Conservation (phyloP, 2,797 vertebrate genomes). For the Nyctibius grandis region DNA sequence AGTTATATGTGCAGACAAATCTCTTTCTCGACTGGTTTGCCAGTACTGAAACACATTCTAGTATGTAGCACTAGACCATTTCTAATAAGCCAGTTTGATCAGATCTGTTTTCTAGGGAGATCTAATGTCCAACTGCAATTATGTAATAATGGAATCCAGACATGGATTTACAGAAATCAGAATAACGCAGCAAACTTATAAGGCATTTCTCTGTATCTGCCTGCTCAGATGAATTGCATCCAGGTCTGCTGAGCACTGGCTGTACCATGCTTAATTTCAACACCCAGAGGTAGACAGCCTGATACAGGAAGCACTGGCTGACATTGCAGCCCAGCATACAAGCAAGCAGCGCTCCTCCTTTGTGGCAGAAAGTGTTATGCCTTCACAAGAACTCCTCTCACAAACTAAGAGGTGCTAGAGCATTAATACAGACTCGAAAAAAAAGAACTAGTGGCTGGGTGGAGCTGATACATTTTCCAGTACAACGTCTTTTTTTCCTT, state of each 20-base stretch:
- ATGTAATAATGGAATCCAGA: slow-evolving; percentile 28
- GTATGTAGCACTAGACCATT: neutral
- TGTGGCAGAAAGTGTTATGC: rapidly evolving
- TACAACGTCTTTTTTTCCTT: neutral
- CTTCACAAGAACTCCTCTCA: neutral
- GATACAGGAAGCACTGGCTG: neutral
- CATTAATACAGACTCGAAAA: neutral
- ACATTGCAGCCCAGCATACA: neutral
- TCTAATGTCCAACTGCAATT: slow-evolving; percentile 20
- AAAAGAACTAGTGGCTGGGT: neutral
- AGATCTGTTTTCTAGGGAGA: neutral
- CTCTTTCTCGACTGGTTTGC: neutral
- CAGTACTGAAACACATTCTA: neutral
- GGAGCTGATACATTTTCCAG: neutral
- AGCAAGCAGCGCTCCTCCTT: neutral
- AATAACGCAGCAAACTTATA: neutral
- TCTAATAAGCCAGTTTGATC: neutral
- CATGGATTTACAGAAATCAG: slow-evolving; percentile 19
- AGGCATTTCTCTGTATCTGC: neutral
- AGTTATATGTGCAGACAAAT: slow-evolving; percentile 19
- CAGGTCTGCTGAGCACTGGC: neutral
- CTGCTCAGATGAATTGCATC: neutral
- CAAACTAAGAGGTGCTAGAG: neutral
- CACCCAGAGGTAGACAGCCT: neutral
- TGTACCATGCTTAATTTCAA: neutral